Conservation (phyloP, 2,797 vertebrate genomes). For the Halcyon chelicuti region DNA sequence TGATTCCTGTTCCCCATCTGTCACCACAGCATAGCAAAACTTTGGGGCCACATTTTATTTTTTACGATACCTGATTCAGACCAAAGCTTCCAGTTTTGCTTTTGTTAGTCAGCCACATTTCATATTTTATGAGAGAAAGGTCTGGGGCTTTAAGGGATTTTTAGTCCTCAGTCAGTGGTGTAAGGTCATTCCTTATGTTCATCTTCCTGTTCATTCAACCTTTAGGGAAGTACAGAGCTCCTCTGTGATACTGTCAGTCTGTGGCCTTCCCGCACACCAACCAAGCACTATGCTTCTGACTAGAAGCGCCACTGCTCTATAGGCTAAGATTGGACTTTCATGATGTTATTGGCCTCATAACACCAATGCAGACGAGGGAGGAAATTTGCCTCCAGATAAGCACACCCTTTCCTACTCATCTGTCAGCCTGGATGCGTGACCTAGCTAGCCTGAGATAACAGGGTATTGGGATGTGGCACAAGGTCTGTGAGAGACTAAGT, state of each 20-base stretch:
- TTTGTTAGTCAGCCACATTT: not conserved
- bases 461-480: not conserved
- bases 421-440: not conserved
- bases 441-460: not conserved
- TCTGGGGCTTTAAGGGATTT: not conserved
- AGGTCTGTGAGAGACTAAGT: not conserved
- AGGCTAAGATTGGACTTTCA: not conserved
- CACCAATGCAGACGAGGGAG: accelerated
- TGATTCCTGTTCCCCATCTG: not conserved
- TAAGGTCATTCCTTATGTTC: not conserved
- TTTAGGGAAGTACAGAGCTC: not conserved
- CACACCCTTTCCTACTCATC: accelerated
- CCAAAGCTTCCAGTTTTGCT: not conserved
- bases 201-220: not conserved
- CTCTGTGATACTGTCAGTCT: not conserved
- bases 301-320: not conserved
- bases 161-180: not conserved
- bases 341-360: not conserved
- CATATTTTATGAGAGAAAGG: not conserved
- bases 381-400: not conserved
- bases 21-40: not conserved
- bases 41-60: not conserved
- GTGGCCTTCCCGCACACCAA: not conserved
- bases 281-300: not conserved
- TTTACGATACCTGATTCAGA: not conserved